Conservation (phyloP, 2,113 vertebrate genomes). For the Forbesichthys papilliferus region DNA sequence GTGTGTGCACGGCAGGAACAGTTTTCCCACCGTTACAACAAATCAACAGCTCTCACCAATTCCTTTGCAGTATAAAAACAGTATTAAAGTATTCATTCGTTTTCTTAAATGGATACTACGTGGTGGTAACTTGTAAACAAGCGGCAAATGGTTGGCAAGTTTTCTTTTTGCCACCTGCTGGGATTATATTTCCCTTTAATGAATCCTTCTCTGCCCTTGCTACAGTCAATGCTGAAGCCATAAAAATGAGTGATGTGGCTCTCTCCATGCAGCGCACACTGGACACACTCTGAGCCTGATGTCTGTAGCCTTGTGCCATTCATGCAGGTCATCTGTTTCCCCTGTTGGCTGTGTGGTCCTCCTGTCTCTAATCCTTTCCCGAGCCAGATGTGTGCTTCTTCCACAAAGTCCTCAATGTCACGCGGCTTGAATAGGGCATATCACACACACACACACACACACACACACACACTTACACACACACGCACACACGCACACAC, state of each 20-base stretch:
- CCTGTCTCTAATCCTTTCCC: conserved; percentile 38
- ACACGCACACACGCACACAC: conserved; percentile 1
- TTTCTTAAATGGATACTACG: no score
- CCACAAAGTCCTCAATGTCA: conserved; percentile 56
- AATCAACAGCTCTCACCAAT: no score
- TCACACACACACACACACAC: neutral
- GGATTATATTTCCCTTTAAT: neutral
- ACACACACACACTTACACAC: conserved; percentile 3
- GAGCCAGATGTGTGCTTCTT: conserved; percentile 45
- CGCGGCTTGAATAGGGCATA: conserved; percentile 33
- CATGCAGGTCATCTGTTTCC: conserved; percentile 46
- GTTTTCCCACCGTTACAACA: no score
- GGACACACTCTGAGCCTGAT: conserved; percentile 1
- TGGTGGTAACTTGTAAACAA: no score
- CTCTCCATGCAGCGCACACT: neutral
- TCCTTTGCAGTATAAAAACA: no score
- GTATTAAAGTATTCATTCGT: no score
- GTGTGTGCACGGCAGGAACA: neutral
- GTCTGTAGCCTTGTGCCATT: conserved; percentile 50
- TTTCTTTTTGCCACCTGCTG: no score
- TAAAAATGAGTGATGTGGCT: no score
- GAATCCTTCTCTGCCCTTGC: neutral
- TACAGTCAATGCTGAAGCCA: no score
- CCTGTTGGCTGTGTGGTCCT: conserved; percentile 26
- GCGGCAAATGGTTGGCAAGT: no score